Evolutionary conservation across 2,797 vertebrate species (phyloP), one percentile per base, ranked within the genome.

Genomic region (Pipistrellus nathusii): DNA sequence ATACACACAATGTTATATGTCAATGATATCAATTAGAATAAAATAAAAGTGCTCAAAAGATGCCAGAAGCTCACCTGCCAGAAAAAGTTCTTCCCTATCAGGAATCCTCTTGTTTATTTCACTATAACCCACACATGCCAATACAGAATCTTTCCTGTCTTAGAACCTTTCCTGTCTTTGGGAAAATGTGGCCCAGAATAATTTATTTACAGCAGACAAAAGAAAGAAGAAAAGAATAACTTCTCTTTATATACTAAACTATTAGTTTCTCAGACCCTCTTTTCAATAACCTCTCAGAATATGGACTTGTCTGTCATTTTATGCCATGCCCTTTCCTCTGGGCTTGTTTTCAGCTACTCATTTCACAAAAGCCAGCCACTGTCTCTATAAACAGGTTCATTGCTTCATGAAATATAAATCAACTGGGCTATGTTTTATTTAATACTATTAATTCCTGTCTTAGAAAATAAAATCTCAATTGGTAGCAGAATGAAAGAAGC

Each of bases 381-480:
- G 57, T 3, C 73, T n/a, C 71, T 72, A 21, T 72, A 80, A 91
- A 88, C 73, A 92, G 73, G 71, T 8, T 41, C 0, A 0, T 10
- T 85, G 38, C 75, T 93, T 84, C n/a, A 15, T 76, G 51, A 92
- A 85, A 89, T 30, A 64, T 14, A 48, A 82, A 46, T 12, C 9
- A 2, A 38, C 72, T 77, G 27, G 3, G 8, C 27, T 76, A n/a
- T 69, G 44, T 92, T 72, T 80, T 62, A 64, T 64, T 80, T 95
- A 53, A 44, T 57, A 69, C 44, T 88, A 32, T 76, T 38, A 59
- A 38, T 66, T 91, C 13, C 51, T 77, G 10, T 55, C 87, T 94
- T 83, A 86, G 90, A 94, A 85, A 90, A 93, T 78, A 82, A 90
- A 91, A 94, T 93, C 73, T 88, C 71, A 17, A 68, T 68, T 51